Percentiles rank a stretch among this genome's conserved stretches.
Evolutionary conservation across 2,113 vertebrate species (phyloP).

Genomic region (Poeciliopsis turrubarensis): DNA sequence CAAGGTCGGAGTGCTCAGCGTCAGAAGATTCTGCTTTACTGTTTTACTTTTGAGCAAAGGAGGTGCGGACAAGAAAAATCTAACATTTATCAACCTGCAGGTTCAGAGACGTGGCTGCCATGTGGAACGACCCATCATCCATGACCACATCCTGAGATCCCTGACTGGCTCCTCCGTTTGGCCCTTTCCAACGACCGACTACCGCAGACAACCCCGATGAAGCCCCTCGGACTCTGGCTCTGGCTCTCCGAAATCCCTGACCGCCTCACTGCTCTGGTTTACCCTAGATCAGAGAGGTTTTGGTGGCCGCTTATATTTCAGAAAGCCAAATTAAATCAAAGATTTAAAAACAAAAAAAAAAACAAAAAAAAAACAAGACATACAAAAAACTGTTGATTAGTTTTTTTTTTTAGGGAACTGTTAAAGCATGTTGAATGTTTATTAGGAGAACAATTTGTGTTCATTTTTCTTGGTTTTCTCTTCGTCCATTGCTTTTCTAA

Average conservation of each 20-base stretch:
- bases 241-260: slow-evolving; percentile 68
- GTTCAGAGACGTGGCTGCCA: slow-evolving; percentile 83
- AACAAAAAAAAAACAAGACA: not conserved
- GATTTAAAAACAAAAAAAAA: not conserved
- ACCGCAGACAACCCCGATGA: slow-evolving; percentile 68
- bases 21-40: not conserved
- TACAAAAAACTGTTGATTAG: slow-evolving; percentile 70
- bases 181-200: slow-evolving; percentile 69
- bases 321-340: slow-evolving; percentile 57
- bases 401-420: slow-evolving; percentile 75
- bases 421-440: slow-evolving; percentile 82
- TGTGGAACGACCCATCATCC: slow-evolving; percentile 84
- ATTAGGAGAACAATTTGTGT: slow-evolving; percentile 74
- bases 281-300: slow-evolving; percentile 31
- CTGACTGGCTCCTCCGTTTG: slow-evolving; percentile 73
- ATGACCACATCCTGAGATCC: slow-evolving; percentile 83
- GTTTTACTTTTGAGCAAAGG: not conserved
- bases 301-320: slow-evolving; percentile 55
- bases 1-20: slow-evolving; percentile 83
- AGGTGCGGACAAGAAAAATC: not conserved
- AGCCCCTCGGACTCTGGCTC: slow-evolving; percentile 71
- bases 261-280: slow-evolving; percentile 46
- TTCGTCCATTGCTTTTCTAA: slow-evolving; percentile 55
- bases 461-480: slow-evolving; percentile 60
- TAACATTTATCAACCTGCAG: slow-evolving; percentile 38